Evolutionary conservation across 2,797 vertebrate genomes (phyloP), one percentile per base, ranked within the genome.

Genomic region (Apodemus agrarius): DNA sequence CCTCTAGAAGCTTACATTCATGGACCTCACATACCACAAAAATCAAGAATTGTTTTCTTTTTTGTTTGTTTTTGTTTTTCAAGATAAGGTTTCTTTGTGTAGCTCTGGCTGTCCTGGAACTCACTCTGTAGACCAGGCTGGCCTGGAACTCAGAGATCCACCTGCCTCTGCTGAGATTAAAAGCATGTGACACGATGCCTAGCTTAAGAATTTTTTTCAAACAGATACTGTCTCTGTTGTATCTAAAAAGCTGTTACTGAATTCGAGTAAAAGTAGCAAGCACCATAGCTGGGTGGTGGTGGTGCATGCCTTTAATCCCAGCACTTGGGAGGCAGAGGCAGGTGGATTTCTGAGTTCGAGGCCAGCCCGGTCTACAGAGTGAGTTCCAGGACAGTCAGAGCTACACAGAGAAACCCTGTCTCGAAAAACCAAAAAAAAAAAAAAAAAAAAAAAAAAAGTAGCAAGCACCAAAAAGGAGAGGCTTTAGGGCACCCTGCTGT

Each of bases 211-310:
- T 40, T 26, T 46, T 61, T 93, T 84, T 63, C 46, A 91, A 95
- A 86, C 40, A 86, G 65, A 67, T 26, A 84, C 9, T 54, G 19
- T 74, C 61, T 91, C 49, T 86, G 43, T 24, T 85, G 4, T 82
- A 89, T 79, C 0, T 91, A 22, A 95, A 95, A 49, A 93, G 59
- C 14, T 63, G 16, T 91, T 91, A 80, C 11, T 96, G 91, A 81
- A 19, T 88, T 76, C 46, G 4, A 89, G 29, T 90, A 76, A 94
- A 83, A 9, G 59, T 29, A 96, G 82, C 19, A 72, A 37, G 31
- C 37, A 95, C 59, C 76, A 90, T n/a, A n/a, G n/a, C n/a, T n/a
- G n/a, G n/a, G n/a, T n/a, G n/a, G n/a, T n/a, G n/a, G n/a, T n/a
- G n/a, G n/a, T n/a, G n/a, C n/a, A n/a, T n/a, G n/a, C n/a, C n/a